Base-by-base conservation (phyloP, 2,113 vertebrate genomes). In the Riparia riparia region DNA sequence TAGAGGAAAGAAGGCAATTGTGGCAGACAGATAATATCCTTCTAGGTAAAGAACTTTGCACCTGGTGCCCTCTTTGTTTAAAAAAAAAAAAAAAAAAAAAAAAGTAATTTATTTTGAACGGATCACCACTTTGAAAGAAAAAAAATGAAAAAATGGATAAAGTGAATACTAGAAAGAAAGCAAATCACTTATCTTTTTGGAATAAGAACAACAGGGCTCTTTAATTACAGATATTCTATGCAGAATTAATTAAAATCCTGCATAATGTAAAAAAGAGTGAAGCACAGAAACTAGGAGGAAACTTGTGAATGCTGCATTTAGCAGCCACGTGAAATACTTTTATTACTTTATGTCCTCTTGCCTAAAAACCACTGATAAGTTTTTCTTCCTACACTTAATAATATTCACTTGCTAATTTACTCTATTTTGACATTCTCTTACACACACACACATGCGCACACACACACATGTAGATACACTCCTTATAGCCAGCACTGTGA, bases 401-500 rank as follows among this genome's bases (percentile, higher is more conserved):
- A 90, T 57, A 89, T 24, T 31, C 85, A 83, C 76, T 89, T 90
- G 81, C 42, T 89, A 44, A 80, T 96, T 93, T 64, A 69, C 80
- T 57, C 69, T 47, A 58, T 34, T 74, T 89, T 4, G 16, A 88
- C 96, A 95, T 96, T 96, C 74, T 97, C 58, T 86, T 95, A 77
- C 86, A 90, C 74, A 79, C n/a, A 56, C 21, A 42, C 41, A 42
- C 41, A 42, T 14, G 14, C 41, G 6, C 44, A 44, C 28, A 82
- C 34, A 70, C 80, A 76, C 91, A 80, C 12, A 29, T 89, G 83
- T 95, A 84, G 72, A 74, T 71, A 74, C 69, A 87, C 91, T 93
- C 56, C 89, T 93, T 91, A 42, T 18, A 96, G 95, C 44, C 96
- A 91, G 96, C 29, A 60, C 98, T 97, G 96, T 98, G 97, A 97